phyloP scores from a whole-genome alignment of 1,140 invertebrate genomes.

The Artemia franciscana region DNA sequence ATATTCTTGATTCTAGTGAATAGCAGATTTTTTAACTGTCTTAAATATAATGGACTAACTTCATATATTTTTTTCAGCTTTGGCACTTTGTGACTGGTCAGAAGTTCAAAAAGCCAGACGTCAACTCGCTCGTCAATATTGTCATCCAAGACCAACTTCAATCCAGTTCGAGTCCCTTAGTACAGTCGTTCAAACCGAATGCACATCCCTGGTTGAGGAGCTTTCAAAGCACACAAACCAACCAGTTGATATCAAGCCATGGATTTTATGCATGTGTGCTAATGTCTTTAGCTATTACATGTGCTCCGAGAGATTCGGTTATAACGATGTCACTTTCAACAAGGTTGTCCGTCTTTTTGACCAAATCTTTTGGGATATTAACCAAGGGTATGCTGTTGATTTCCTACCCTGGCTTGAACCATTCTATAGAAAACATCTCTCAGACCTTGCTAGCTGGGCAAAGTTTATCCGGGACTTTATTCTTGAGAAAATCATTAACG shows the following conservation, averaged over 20 bases:
- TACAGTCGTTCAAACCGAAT: conserved; percentile 7
- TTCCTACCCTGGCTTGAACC: conserved; percentile 61
- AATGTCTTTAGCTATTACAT: conserved; percentile 69
- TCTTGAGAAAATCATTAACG: conserved; percentile 34
- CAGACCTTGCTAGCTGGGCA: conserved; percentile 38
- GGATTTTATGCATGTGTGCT: conserved; percentile 39
- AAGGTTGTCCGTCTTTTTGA: conserved; percentile 48
- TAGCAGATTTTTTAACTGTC: too few species aligned
- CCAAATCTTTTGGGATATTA: conserved; percentile 64
- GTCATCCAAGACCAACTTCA: conserved; percentile 3
- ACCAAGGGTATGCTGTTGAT: conserved; percentile 63
- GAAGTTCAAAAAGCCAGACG: conserved; percentile 48
- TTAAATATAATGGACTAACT: too few species aligned
- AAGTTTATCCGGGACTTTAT: conserved; percentile 47
- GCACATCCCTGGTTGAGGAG: conserved; percentile 3
- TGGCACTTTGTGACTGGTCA: conserved; percentile 67
- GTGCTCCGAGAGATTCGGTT: conserved; percentile 44
- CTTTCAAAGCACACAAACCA: conserved; percentile 5
- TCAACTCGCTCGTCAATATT: conserved; percentile 28
- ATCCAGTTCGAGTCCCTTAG: conserved; percentile 13
- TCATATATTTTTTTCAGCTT: conserved; percentile 32
- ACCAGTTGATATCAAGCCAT: conserved; percentile 28
- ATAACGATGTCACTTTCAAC: conserved; percentile 34
- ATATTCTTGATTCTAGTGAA: too few species aligned
- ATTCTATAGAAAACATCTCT: conserved; percentile 39